These are phyloP conservation scores for Bathybates hornii DNA, from an alignment of 2,113 vertebrate genomes.

Conservation along the genomic window DNA sequence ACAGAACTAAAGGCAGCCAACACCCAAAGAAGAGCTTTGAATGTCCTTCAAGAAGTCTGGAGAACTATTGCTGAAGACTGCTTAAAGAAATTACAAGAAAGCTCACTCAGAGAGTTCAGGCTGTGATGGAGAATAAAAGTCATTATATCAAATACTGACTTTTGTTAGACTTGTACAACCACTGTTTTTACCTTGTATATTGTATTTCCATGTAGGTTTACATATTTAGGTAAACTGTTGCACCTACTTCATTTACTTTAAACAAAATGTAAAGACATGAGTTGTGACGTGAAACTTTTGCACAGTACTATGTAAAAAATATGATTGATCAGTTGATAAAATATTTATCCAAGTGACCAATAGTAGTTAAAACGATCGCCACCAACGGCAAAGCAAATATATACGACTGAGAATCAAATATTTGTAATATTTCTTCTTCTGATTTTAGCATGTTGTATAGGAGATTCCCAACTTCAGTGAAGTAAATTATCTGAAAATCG, in stretches of 20 bases:
- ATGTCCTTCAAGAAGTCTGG: not conserved
- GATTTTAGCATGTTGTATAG: not conserved
- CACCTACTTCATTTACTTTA: not conserved
- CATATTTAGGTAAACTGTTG: not conserved
- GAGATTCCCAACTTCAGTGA: not conserved
- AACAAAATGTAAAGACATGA: not conserved
- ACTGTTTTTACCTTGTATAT: not conserved
- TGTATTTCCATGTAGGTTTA: not conserved
- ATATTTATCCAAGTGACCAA: not conserved
- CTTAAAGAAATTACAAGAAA: not conserved
- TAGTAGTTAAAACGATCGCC: not conserved
- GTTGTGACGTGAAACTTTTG: not conserved
- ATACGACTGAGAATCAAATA: not conserved
- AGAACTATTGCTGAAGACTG: not conserved
- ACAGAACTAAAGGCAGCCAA: not conserved
- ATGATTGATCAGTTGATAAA: not conserved
- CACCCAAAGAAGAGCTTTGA: not conserved
- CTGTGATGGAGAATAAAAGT: not conserved
- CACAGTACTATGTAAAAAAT: not conserved
- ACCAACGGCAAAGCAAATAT: not conserved
- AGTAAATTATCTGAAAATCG: not conserved
- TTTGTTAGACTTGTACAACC: not conserved
- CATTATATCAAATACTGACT: not conserved
- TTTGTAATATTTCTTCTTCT: not conserved
- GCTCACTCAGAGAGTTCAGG: not conserved